phyloP scores from a whole-genome alignment of 92 coral and sea anemone species.

The Zoanthus sansibaricus region DNA sequence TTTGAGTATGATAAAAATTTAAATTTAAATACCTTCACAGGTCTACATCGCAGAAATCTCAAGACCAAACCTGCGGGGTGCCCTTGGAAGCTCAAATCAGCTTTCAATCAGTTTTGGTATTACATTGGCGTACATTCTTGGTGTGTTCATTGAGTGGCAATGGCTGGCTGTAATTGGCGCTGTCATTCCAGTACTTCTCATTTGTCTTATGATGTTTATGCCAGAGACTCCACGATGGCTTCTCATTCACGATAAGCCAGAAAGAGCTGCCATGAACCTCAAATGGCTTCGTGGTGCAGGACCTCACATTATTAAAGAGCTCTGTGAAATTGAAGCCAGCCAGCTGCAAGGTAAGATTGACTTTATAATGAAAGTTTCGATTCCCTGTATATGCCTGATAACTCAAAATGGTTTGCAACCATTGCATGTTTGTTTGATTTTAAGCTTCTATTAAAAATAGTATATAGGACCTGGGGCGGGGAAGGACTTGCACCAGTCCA shows the following conservation, averaged over 20 bases:
- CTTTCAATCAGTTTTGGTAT: slow-evolving; percentile 75
- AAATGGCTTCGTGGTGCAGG: slow-evolving; percentile 74
- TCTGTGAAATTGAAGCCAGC: slow-evolving; percentile 64
- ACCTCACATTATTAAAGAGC: slow-evolving; percentile 74
- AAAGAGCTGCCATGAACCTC: slow-evolving; percentile 70
- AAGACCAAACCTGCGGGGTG: slow-evolving; percentile 77
- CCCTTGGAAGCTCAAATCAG: slow-evolving; percentile 80
- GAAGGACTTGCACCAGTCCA: no score
- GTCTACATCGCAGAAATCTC: slow-evolving; percentile 90
- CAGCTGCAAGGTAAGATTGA: slow-evolving; percentile 54
- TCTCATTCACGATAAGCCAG: slow-evolving; percentile 60
- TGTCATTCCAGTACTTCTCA: slow-evolving; percentile 64
- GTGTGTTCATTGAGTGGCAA: slow-evolving; percentile 68
- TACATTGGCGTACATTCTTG: slow-evolving; percentile 66
- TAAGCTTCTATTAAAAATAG: no score
- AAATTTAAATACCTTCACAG: slow-evolving; percentile 26
- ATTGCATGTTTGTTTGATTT: no score
- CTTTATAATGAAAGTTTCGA: not conserved
- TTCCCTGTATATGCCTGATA: no score
- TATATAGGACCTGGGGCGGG: no score
- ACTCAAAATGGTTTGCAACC: no score
- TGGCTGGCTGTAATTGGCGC: slow-evolving; percentile 81
- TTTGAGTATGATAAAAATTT: no score
- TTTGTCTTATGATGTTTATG: slow-evolving; percentile 69
- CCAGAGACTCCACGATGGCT: slow-evolving; percentile 96